Base-by-base conservation (phyloP, 2,888 invertebrate species). In the Sarcophaga variegata region DNA sequence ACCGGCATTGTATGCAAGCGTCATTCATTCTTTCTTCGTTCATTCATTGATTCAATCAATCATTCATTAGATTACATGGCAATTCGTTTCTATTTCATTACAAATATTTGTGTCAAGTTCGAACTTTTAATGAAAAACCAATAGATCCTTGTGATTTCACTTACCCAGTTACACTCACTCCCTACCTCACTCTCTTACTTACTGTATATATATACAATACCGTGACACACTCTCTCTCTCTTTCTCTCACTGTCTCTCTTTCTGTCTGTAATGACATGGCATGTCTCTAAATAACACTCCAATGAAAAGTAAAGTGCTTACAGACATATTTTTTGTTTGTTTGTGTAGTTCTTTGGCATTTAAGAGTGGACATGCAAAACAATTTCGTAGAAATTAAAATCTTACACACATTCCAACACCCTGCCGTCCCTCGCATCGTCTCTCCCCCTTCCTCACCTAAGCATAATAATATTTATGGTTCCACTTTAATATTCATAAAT, bases 91-190 rank as follows among this genome's bases (percentile, higher is more conserved):
- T 79, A 54, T 47, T 22, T 47, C 47, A 8, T 47, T 47, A 47
- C 22, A 47, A 54, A 37, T 78, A 71, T 78, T 72, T 83, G 78
- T 83, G 74, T 75, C 83, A 83, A 79, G 74, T 79, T 83, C 69
- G 79, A 80, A 66, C 25, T 70, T 37, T 37, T 47, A 75, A 84
- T 75, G 59, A 75, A 74, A 84, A 84, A 75, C 63, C 79, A 64
- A 83, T 79, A 79, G 2, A 25, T 80, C 45, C 75, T 80, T 64
- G 75, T 22, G 74, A 66, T 78, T 67, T 67, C 8, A 72, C n/a
- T 62, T 20, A 14, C 14, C 0, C 8, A 54, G 12, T 49, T 14
- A 49, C 14, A 12, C 4, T 49, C 0, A 14, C 14, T 49, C 17
- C 1, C 12, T 54, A 1, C 5, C 4, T 49, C 3, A 14, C 11